Evolutionary conservation across 2,113 vertebrate species (phyloP).

Genomic region (Prinia subflava): DNA sequence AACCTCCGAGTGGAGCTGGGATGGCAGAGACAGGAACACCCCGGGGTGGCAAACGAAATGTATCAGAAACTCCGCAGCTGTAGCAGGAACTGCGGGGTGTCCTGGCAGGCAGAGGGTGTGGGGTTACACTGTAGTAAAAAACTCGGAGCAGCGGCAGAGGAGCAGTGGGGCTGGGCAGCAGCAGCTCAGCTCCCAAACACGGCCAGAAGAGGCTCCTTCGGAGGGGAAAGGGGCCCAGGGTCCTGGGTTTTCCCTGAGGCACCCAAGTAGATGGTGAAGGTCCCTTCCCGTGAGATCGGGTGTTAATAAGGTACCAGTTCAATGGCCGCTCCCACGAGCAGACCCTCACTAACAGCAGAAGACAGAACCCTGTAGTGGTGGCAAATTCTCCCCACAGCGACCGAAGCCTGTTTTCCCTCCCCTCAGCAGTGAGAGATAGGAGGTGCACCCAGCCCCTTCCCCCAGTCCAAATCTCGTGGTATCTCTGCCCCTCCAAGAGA

Average conservation of each 20-base stretch:
- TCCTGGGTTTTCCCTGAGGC: rapidly evolving
- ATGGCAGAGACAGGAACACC: no score
- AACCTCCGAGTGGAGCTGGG: no score
- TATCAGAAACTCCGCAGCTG: no score
- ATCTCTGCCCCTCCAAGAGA: background rate
- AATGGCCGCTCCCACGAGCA: background rate
- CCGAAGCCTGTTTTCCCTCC: background rate
- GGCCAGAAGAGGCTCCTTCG: rapidly evolving
- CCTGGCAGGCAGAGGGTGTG: no score
- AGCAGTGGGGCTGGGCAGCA: rapidly evolving
- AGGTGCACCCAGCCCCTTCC: rapidly evolving
- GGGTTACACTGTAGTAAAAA: no score
- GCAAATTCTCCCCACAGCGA: background rate
- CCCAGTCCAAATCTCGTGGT: no score
- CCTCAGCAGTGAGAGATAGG: background rate
- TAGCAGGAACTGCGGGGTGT: no score
- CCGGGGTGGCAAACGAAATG: background rate
- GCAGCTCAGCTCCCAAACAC: rapidly evolving
- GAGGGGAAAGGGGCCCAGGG: rapidly evolving
- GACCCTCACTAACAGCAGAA: background rate
- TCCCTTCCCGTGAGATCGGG: background rate
- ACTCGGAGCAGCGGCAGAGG: rapidly evolving
- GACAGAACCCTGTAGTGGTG: no score
- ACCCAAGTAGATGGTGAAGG: background rate
- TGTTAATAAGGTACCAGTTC: background rate